phyloP scores from a whole-genome alignment of 2,888 invertebrate genomes.

The Cryptus armator region DNA sequence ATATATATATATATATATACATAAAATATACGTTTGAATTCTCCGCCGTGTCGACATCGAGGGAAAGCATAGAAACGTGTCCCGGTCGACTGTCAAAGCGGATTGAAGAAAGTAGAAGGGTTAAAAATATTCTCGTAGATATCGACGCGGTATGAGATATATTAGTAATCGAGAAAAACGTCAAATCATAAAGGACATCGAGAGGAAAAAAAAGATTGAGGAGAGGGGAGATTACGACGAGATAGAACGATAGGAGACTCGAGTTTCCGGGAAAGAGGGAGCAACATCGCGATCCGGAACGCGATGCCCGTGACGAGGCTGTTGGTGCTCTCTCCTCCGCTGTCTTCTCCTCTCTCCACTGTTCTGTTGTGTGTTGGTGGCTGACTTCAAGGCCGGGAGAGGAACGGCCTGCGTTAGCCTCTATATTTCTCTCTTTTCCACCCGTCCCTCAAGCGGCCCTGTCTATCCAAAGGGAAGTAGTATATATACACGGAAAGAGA shows the following conservation, averaged over 20 bases:
- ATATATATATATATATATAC: neutral
- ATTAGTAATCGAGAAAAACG: neutral
- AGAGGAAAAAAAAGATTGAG: neutral
- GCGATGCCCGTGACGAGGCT: constrained; percentile 58
- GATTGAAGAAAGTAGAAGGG: neutral
- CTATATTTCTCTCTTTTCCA: constrained; percentile 33
- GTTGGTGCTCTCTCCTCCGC: constrained; percentile 7
- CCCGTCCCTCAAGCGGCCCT: constrained; percentile 8
- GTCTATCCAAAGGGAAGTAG: constrained; percentile 28
- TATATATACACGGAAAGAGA: constrained; percentile 39
- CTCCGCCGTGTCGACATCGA: constrained; percentile 10
- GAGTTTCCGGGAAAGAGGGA: constrained; percentile 66
- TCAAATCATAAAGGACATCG: constrained; percentile 7
- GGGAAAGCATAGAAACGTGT: constrained; percentile 6
- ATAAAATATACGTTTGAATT: neutral
- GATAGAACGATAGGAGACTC: constrained; percentile 48
- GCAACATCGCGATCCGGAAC: constrained; percentile 60
- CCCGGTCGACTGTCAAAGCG: constrained; percentile 11
- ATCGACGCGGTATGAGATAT: neutral
- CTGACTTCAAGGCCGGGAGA: constrained; percentile 80
- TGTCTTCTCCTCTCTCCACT: constrained; percentile 7
- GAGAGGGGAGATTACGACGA: constrained; percentile 16
- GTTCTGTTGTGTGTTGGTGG: constrained; percentile 66
- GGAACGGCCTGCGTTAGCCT: constrained; percentile 81
- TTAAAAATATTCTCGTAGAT: neutral